Conservation (phyloP, 2,113 vertebrate genomes). For the Syngnathus scovelli region DNA sequence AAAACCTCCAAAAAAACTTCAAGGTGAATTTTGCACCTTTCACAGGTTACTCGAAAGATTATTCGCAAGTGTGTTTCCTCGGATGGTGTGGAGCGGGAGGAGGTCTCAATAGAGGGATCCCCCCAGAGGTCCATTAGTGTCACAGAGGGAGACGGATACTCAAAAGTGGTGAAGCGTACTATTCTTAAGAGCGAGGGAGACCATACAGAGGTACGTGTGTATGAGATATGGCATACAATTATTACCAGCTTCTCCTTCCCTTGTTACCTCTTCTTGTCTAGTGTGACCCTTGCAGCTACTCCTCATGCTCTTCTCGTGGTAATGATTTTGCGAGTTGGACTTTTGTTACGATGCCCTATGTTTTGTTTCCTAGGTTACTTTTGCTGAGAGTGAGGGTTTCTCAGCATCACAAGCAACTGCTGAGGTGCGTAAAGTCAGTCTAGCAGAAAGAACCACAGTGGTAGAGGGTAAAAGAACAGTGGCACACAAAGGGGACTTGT, state of each 20-base stretch:
- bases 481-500: conserved; percentile 77
- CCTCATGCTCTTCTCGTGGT: neutral
- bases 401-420: conserved; percentile 71
- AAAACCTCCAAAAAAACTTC: neutral
- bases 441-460: conserved; percentile 74
- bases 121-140: conserved; percentile 62
- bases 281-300: no score
- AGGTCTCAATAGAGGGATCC: conserved; percentile 69
- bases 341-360: neutral
- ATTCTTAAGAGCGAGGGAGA: conserved; percentile 81
- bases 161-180: conserved; percentile 82
- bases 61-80: conserved; percentile 77
- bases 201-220: conserved; percentile 78
- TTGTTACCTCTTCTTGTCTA: no score
- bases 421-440: conserved; percentile 76
- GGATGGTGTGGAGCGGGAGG: conserved; percentile 78
- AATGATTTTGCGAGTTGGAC: neutral
- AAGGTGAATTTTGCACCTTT: conserved; percentile 12
- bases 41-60: conserved; percentile 84
- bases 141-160: conserved; percentile 74
- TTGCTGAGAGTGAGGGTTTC: conserved; percentile 71
- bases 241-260: no score
- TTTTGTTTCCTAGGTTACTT: conserved; percentile 71
- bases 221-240: no score
- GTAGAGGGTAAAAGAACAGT: conserved; percentile 78